Evolutionary conservation across 2,888 invertebrate genomes (phyloP).

Genomic region (Rhyacophila evoluta): DNA sequence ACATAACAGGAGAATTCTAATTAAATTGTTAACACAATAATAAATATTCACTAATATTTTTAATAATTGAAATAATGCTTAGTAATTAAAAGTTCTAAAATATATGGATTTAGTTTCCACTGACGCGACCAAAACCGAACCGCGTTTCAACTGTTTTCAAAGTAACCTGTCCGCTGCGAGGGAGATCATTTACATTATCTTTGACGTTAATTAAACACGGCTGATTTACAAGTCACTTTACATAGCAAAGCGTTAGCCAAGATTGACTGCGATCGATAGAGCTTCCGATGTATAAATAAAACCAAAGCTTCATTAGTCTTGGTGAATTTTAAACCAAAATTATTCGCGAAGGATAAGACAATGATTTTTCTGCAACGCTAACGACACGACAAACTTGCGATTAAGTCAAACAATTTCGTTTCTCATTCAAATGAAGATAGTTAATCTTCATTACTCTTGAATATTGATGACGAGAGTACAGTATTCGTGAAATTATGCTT

Average conservation of each 20-base stretch:
- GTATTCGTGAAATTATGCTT: not conserved
- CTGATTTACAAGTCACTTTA: not conserved
- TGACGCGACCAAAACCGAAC: no score
- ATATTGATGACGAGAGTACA: not conserved
- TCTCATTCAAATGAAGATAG: not conserved
- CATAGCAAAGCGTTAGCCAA: not conserved
- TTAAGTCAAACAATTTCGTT: slow-evolving; percentile 14
- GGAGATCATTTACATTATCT: not conserved
- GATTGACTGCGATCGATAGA: not conserved
- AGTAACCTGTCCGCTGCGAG: no score
- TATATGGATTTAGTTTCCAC: no score
- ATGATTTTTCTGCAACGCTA: not conserved
- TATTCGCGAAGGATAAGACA: not conserved
- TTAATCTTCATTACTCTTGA: not conserved
- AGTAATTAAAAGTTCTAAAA: no score
- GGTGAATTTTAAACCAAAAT: not conserved
- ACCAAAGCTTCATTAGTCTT: not conserved
- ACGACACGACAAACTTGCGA: not conserved
- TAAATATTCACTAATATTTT: no score
- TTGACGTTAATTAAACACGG: not conserved
- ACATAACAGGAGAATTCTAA: no score
- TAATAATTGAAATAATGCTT: no score
- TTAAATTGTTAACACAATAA: no score
- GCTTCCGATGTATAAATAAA: not conserved
- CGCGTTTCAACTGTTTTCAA: no score